phyloP scores from a whole-genome alignment of 1,140 invertebrate species.

The Scaptomyza graminum region DNA sequence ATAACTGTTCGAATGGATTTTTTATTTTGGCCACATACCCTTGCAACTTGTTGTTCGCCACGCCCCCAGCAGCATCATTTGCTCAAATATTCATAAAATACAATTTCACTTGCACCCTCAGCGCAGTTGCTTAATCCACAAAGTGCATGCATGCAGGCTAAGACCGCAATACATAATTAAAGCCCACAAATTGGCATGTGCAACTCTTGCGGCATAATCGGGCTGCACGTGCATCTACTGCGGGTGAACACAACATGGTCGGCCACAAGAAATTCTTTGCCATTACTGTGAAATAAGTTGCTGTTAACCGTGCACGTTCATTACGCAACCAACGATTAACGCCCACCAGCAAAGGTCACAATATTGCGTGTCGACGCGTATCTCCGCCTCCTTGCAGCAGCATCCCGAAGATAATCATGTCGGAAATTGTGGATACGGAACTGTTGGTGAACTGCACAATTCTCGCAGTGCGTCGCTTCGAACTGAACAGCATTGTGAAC shows the following conservation, averaged over 20 bases:
- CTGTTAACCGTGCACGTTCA: constrained; percentile 28
- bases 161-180: constrained; percentile 37
- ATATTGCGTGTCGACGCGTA: neutral
- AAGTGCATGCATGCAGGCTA: neutral
- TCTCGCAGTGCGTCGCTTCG: constrained; percentile 76
- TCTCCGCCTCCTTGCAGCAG: no score
- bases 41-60: constrained; percentile 31
- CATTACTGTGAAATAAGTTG: constrained; percentile 55
- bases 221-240: neutral
- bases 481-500: constrained; percentile 77
- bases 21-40: constrained; percentile 4
- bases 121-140: constrained; percentile 4
- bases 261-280: constrained; percentile 45
- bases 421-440: constrained; percentile 80
- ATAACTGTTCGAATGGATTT: constrained; percentile 9
- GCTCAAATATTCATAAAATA: constrained; percentile 24
- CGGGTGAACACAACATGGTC: constrained; percentile 12
- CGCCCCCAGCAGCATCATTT: neutral
- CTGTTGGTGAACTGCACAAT: constrained; percentile 82
- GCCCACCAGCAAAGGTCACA: neutral
- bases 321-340: constrained; percentile 49
- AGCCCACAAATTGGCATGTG: constrained; percentile 37
- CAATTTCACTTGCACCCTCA: constrained; percentile 6
- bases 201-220: constrained; percentile 1
- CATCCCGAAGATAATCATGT: constrained; percentile 52